A percentile compares a stretch with the other conserved stretches of the same genome.
Evolutionary conservation across 2,888 invertebrate species (phyloP).

Genomic region (Erebia aethiops): DNA sequence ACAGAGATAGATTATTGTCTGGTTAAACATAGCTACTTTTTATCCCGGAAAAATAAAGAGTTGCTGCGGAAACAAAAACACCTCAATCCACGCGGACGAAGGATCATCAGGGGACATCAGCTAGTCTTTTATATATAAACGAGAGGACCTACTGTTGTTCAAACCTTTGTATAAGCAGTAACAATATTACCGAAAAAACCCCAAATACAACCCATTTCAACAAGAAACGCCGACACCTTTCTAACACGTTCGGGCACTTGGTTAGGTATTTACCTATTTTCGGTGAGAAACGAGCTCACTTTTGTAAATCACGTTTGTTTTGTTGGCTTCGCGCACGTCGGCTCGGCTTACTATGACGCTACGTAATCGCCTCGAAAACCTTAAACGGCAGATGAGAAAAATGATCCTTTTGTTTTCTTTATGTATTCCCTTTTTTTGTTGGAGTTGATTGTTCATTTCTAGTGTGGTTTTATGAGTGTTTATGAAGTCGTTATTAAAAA

Average conservation of each 20-base stretch:
- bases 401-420: constrained; percentile 9
- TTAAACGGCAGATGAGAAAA: constrained; percentile 17
- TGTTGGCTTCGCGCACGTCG: constrained; percentile 31
- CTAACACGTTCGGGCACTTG: not conserved
- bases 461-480: no score
- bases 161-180: not conserved
- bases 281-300: constrained; percentile 44
- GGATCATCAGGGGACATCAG: no score
- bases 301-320: constrained; percentile 49
- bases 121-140: no score
- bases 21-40: no score
- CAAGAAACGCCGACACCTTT: not conserved
- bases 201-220: not conserved
- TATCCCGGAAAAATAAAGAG: no score
- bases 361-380: constrained; percentile 20
- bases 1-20: no score
- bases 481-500: no score
- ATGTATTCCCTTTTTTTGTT: not conserved
- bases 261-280: constrained; percentile 29
- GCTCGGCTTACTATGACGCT: constrained; percentile 27
- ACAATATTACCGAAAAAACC: not conserved
- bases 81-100: no score
- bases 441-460: not conserved
- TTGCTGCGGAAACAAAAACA: no score
- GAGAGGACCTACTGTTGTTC: not conserved